Evolutionary conservation across 2,797 vertebrate species (phyloP), one percentile per base, ranked within the genome.

Genomic region (Melopsittacus undulatus): DNA sequence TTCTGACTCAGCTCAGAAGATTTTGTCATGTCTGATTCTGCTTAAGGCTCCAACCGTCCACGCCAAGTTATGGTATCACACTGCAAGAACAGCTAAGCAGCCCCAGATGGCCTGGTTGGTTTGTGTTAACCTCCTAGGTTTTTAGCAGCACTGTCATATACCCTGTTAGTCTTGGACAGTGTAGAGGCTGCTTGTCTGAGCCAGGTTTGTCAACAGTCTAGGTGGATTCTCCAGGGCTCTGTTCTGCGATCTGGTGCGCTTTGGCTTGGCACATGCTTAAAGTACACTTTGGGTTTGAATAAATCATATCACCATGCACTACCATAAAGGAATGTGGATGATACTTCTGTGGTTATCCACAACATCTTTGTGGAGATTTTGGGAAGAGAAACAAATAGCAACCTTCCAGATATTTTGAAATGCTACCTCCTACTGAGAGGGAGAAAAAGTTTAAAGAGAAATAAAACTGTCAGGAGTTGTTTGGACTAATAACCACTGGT

Each of bases 321-420:
- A 78, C 76, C 59, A 80, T 43, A 40, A 54, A 96, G 91, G 96
- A 96, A 95, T 94, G 95, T 69, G 67, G 90, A 87, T 36, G 32
- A 74, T 90, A 77, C 62, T 67, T 75, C 69, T 32, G 92, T 0
- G 78, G 96, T 76, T 91, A 92, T 94, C 96, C 94, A 83, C 96
- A 95, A 75, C 45, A 92, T 87, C 95, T 83, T 87, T 84, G 62
- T 10, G 72, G 95, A 96, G 94, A 75, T 77, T 92, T 97, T 52
- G 89, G 92, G 95, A 97, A 91, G 93, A 82, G 90, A 96, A 96
- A 91, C 66, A 90, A 57, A 84, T 36, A 38, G 7, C 38, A 36
- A 48, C 69, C 84, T 81, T 97, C 93, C 94, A 94, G 95, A 95
- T 95, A 84, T 93, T 96, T 95, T 94, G 93, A 97, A 97, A 96